Percentiles rank a stretch among this genome's conserved stretches.
phyloP scores from a whole-genome alignment of 2,888 invertebrate species.

The Ditula angustiorana region DNA sequence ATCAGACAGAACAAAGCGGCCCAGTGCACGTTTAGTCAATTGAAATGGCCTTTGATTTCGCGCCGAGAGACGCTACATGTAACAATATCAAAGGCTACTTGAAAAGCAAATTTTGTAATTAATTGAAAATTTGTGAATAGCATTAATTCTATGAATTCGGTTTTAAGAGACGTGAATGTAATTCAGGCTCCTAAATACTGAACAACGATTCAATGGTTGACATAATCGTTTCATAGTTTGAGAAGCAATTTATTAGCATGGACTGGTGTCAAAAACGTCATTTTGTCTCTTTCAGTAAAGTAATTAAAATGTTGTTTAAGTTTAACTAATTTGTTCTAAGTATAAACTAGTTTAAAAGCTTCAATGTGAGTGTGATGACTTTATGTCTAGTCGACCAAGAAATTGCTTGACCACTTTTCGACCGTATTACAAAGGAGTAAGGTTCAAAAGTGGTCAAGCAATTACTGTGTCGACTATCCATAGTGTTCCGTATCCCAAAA shows the following conservation, averaged over 20 bases:
- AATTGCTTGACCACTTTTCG: too few species aligned
- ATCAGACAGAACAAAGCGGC: constrained; percentile 21
- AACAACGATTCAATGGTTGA: constrained; percentile 10
- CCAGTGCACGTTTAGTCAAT: constrained; percentile 16
- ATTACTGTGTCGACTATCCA: too few species aligned
- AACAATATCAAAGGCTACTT: constrained; percentile 3
- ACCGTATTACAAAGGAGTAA: too few species aligned
- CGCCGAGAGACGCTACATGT: background rate
- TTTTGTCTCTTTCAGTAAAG: background rate
- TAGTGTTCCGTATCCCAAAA: too few species aligned
- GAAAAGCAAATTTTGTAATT: constrained; percentile 1
- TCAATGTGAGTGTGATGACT: background rate
- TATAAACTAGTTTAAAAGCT: background rate
- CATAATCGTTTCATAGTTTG: background rate
- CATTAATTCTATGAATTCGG: constrained; percentile 11
- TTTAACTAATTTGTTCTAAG: background rate
- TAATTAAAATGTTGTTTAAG: background rate
- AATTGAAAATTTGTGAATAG: constrained; percentile 20
- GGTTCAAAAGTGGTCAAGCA: too few species aligned
- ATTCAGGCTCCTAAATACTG: constrained; percentile 12
- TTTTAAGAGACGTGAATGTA: constrained; percentile 16
- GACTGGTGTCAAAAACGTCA: constrained; percentile 25
- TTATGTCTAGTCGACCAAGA: too few species aligned
- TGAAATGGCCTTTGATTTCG: constrained; percentile 14
- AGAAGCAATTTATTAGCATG: constrained; percentile 21